Conservation (phyloP, 2,797 vertebrate species). For the Mycteria americana region DNA sequence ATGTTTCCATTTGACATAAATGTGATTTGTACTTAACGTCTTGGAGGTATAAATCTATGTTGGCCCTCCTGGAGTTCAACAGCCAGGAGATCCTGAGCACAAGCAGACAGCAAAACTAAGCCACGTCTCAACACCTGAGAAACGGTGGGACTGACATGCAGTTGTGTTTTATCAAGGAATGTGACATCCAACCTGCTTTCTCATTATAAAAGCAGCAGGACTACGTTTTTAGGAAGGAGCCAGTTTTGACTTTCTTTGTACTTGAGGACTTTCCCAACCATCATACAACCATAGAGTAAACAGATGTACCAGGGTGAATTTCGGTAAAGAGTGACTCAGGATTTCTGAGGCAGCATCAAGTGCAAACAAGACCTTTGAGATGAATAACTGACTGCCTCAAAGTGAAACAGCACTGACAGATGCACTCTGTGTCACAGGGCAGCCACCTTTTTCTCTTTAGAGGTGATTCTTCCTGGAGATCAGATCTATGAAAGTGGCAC, state of each 20-base stretch:
- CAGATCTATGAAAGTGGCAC: background rate
- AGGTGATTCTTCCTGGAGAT: background rate
- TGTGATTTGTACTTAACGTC: background rate
- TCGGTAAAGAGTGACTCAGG: conserved; percentile 58
- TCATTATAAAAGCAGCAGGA: background rate
- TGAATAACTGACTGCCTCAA: conserved; percentile 15
- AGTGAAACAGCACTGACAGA: conserved; percentile 36
- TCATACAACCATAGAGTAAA: background rate
- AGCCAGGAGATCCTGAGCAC: background rate
- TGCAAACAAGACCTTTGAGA: conserved; percentile 61
- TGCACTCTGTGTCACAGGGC: background rate
- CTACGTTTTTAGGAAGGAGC: background rate
- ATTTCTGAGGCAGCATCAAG: conserved; percentile 35
- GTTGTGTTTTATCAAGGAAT: conserved; percentile 1
- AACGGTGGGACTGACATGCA: background rate
- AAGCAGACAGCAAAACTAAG: background rate
- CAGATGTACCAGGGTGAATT: conserved; percentile 5
- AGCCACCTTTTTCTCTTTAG: background rate
- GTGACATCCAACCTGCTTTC: background rate
- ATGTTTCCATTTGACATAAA: background rate
- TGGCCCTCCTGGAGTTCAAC: background rate
- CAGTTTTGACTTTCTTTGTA: background rate
- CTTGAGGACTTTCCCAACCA: conserved; percentile 34
- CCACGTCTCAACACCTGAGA: background rate
- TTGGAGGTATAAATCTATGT: background rate